These are phyloP conservation scores for Rana temporaria DNA, from an alignment of 2,113 vertebrate species.

Conservation along the genomic window DNA sequence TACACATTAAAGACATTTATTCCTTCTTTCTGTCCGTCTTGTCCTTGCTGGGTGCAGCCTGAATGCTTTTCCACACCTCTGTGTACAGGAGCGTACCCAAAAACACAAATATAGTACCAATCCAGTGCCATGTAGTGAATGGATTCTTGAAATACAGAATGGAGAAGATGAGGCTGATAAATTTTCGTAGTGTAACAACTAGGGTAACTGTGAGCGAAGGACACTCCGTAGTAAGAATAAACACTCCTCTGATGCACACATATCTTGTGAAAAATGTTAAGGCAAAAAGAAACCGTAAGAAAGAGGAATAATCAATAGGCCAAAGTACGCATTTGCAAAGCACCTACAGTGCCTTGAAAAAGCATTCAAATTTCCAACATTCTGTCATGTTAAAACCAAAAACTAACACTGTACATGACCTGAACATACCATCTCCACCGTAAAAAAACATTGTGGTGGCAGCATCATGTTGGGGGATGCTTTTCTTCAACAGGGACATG, in stretches of 20 bases:
- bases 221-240: slow-evolving; percentile 94
- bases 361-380: too few species aligned
- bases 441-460: too few species aligned
- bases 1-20: slow-evolving; percentile 60
- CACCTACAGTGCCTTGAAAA: too few species aligned
- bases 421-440: too few species aligned
- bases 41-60: slow-evolving; percentile 58
- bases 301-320: too few species aligned
- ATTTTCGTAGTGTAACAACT: slow-evolving; percentile 94
- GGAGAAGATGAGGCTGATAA: slow-evolving; percentile 96
- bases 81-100: slow-evolving; percentile 92
- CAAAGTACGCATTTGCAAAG: too few species aligned
- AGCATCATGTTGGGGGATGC: too few species aligned
- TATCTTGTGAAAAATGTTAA: slow-evolving; percentile 78
- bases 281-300: slow-evolving; percentile 35
- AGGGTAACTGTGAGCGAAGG: slow-evolving; percentile 93
- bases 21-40: slow-evolving; percentile 71
- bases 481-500: too few species aligned
- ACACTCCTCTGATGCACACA: slow-evolving; percentile 92
- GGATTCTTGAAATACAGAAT: slow-evolving; percentile 94
- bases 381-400: too few species aligned
- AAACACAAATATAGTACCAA: slow-evolving; percentile 88
- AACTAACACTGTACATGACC: too few species aligned
- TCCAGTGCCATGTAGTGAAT: slow-evolving; percentile 95
- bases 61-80: slow-evolving; percentile 83